These are phyloP conservation scores for Iguana delicatissima DNA, from an alignment of 2,797 vertebrate species.

Conservation along the genomic window DNA sequence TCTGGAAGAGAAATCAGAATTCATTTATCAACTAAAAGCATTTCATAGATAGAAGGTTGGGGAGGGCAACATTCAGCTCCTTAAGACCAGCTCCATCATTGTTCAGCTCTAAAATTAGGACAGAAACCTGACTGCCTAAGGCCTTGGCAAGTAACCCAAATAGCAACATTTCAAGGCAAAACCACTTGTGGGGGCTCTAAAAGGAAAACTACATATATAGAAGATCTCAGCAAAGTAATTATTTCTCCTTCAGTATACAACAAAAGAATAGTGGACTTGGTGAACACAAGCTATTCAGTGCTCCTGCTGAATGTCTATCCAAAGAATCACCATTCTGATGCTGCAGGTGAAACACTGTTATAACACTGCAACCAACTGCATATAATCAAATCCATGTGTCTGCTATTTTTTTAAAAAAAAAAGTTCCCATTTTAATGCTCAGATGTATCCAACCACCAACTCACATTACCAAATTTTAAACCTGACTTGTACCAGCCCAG, in stretches of 20 bases:
- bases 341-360: neutral
- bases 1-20: neutral
- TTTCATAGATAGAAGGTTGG: neutral
- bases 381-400: neutral
- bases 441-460: neutral
- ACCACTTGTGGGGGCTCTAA: constrained; percentile 38
- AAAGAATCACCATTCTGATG: neutral
- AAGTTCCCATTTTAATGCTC: neutral
- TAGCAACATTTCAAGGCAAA: constrained; percentile 21
- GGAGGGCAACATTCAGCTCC: neutral
- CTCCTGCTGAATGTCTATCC: neutral
- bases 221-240: constrained; percentile 55
- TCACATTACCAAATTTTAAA: neutral
- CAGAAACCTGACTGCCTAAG: constrained; percentile 37
- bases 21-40: neutral
- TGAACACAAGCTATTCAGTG: constrained; percentile 14
- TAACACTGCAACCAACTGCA: neutral
- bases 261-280: constrained; percentile 9
- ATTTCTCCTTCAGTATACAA: constrained; percentile 67
- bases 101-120: constrained; percentile 57
- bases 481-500: no score
- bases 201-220: constrained; percentile 56
- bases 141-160: constrained; percentile 54
- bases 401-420: neutral
- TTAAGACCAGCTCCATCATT: constrained; percentile 37